A percentile compares a stretch with the other conserved stretches of the same genome.
Conservation (phyloP, 2,113 vertebrate species). For the Taurulus bubalis region DNA sequence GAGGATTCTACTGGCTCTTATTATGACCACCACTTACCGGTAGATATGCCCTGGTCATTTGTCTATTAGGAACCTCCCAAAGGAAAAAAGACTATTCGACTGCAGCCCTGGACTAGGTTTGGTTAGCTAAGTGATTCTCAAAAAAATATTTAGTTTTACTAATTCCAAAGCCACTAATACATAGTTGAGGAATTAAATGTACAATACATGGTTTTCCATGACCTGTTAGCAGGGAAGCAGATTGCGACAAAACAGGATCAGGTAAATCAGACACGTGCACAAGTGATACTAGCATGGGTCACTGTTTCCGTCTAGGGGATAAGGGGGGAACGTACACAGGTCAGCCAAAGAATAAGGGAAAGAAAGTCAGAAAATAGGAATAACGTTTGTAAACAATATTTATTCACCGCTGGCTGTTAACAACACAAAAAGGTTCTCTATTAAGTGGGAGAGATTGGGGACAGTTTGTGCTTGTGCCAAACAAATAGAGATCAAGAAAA, state of each 20-base stretch:
- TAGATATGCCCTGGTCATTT: neutral
- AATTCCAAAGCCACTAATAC: neutral
- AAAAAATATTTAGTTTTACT: neutral
- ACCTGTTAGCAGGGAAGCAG: neutral
- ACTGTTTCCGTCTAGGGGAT: no score
- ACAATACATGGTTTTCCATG: neutral
- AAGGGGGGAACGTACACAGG: no score
- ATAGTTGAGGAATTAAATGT: neutral
- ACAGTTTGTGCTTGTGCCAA: no score
- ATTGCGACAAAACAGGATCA: neutral
- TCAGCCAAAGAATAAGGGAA: no score
- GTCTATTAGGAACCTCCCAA: neutral
- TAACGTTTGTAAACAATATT: no score
- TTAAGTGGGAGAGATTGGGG: no score
- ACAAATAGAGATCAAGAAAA: no score
- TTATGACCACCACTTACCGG: neutral
- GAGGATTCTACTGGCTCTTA: neutral
- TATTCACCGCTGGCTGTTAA: no score
- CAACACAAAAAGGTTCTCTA: no score
- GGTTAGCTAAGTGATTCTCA: neutral
- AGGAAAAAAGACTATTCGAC: neutral
- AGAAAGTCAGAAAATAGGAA: no score
- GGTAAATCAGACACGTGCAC: no score
- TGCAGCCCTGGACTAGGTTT: neutral
- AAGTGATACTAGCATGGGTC: no score